Base-by-base conservation (phyloP, 2,797 vertebrate species). In the Chrysolophus pictus region DNA sequence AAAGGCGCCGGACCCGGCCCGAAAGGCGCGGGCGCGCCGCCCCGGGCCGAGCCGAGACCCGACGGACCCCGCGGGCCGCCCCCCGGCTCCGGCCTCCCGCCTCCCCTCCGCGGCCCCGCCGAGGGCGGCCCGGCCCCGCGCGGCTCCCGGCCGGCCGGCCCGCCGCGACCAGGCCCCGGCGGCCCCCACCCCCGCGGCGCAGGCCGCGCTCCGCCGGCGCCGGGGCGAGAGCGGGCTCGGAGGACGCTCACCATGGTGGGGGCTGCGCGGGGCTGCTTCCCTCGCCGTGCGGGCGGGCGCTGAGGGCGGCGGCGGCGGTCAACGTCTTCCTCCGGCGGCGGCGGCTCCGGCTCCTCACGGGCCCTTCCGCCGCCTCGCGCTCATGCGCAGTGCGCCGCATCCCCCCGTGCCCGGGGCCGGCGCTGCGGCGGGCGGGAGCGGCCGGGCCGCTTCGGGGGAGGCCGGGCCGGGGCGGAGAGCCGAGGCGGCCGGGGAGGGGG, bases 341-440 rank as follows among this genome's bases (percentile, higher is more conserved):
- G 91, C 83, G 59, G 89, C 94, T 93, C 96, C 94, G 93, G 94
- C 96, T 96, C 96, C 96, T 90, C 93, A 81, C 95, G 95, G 96
- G 95, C 93, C 91, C 94, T 96, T 97, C 97, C 95, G 96, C 95
- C 96, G 95, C 96, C 92, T 78, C 97, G 96, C 96, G 97, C 97
- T 97, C 98, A 98, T 98, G 98, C 98, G 98, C 98, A 97, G 96
- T 97, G 97, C 95, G 95, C 93, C n/a, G 68, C 77, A 51, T 56
- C 71, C 58, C 73, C 76, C 62, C 37, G 44, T 72, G 39, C n/a
- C 47, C 22, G 49, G 26, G 71, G 35, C 77, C 63, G 70, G 29
- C 26, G 60, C 63, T 56, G 29, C 70, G 13, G 41, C 59, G 39
- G 91, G 82, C 89, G 67, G 88, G 33, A 51, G 56, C 42, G 62